These are phyloP conservation scores for Pavo muticus DNA, from an alignment of 2,113 vertebrate genomes.

Conservation along the genomic window DNA sequence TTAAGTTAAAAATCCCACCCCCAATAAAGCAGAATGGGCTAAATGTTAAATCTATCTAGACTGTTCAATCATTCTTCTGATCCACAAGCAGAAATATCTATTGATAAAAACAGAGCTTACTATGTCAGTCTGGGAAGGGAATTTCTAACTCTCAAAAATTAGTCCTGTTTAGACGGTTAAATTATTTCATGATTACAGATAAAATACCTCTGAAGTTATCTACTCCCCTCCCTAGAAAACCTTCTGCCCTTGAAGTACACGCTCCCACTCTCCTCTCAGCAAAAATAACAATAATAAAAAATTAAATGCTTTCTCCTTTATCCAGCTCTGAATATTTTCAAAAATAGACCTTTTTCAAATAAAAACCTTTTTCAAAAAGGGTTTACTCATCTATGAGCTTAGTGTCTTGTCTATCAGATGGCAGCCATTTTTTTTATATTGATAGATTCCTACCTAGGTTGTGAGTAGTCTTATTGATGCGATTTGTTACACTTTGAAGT, in stretches of 20 bases:
- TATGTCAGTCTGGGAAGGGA: background rate
- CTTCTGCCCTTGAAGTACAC: rapidly evolving
- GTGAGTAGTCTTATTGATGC: constrained; percentile 44
- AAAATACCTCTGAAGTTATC: background rate
- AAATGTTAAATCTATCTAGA: background rate
- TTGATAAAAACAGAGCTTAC: background rate
- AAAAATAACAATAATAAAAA: rapidly evolving
- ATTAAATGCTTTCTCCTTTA: background rate
- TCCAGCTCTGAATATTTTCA: background rate
- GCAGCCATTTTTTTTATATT: constrained; percentile 25
- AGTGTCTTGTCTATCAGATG: background rate
- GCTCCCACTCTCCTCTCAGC: background rate
- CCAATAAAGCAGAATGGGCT: background rate
- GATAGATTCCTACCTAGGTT: constrained; percentile 24
- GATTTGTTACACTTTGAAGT: constrained; percentile 42
- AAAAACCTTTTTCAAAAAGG: background rate
- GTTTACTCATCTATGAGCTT: background rate
- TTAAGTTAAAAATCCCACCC: background rate
- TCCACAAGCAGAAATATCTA: background rate
- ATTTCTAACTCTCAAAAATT: background rate
- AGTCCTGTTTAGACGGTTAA: background rate
- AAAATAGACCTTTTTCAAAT: too few species aligned
- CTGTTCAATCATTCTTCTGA: background rate
- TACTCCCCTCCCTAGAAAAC: background rate
- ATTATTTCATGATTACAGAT: background rate